Percentiles rank a stretch among this genome's conserved stretches.
Evolutionary conservation across 2,888 invertebrate species (phyloP).

Genomic region (Melieria omissa): DNA sequence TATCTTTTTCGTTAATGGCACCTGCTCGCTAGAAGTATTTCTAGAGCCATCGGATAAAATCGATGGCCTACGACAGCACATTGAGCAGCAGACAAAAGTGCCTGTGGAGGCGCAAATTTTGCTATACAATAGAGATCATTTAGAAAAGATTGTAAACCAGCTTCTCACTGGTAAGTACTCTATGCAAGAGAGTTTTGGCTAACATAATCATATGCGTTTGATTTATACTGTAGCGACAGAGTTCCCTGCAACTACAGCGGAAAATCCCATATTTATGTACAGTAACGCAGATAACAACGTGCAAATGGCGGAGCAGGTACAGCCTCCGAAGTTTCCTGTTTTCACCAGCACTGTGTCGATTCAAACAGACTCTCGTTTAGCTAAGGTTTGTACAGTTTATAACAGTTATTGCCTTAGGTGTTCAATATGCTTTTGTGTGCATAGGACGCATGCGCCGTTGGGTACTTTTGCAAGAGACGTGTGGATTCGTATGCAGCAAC

Average conservation of each 20-base stretch:
- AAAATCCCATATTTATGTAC: conserved; percentile 82
- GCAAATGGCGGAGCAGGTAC: conserved; percentile 74
- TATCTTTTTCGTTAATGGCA: conserved; percentile 87
- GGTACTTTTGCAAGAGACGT: conserved; percentile 82
- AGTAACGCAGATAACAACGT: conserved; percentile 88
- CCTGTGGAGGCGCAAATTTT: conserved; percentile 84
- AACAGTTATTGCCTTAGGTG: neutral
- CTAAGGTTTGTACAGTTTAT: conserved; percentile 71
- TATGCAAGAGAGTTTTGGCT: neutral
- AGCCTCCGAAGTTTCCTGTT: conserved; percentile 86
- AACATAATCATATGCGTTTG: neutral
- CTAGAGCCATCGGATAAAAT: conserved; percentile 82
- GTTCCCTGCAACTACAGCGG: conserved; percentile 74
- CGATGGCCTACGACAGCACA: conserved; percentile 81
- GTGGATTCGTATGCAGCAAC: conserved; percentile 73
- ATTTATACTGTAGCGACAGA: conserved; percentile 66
- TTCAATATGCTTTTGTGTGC: conserved; percentile 10
- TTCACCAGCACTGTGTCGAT: conserved; percentile 87
- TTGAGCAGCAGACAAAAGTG: conserved; percentile 88
- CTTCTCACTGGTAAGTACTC: conserved; percentile 68
- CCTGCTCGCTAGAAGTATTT: conserved; percentile 76
- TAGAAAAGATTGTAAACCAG: conserved; percentile 74
- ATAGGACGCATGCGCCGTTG: conserved; percentile 83
- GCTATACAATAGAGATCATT: conserved; percentile 76
- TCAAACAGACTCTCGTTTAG: conserved; percentile 92